A percentile compares a stretch with the other conserved stretches of the same genome.
Conservation (phyloP, 2,888 invertebrate genomes). For the Balanococcus diminutus region DNA sequence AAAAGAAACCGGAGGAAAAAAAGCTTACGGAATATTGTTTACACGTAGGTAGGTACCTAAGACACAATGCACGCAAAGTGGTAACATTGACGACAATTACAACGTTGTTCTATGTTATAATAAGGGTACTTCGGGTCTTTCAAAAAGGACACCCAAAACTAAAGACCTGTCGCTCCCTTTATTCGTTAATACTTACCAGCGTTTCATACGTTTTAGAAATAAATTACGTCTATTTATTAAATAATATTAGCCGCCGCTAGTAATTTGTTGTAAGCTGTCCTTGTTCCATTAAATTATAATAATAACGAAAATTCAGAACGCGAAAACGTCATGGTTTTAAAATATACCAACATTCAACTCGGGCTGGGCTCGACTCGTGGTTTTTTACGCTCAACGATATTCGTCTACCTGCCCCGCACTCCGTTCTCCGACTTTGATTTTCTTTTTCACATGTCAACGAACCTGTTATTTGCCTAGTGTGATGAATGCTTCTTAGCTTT, state of each 20-base stretch:
- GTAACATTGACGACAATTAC: slow-evolving; percentile 38
- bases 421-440: background rate
- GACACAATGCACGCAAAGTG: slow-evolving; percentile 17
- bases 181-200: slow-evolving; percentile 21
- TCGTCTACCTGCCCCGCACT: background rate
- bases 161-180: slow-evolving; percentile 33
- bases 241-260: slow-evolving; percentile 32
- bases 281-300: slow-evolving; percentile 35
- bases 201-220: slow-evolving; percentile 18
- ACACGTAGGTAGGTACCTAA: slow-evolving; percentile 21
- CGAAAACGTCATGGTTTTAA: slow-evolving; percentile 12
- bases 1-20: slow-evolving; percentile 18
- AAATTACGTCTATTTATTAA: slow-evolving; percentile 40
- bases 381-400: background rate
- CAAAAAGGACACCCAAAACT: slow-evolving; percentile 29
- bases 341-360: background rate
- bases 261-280: slow-evolving; percentile 35
- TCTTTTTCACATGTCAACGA: background rate
- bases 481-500: background rate
- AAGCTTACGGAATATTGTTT: slow-evolving; percentile 16
- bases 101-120: slow-evolving; percentile 8
- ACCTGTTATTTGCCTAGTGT: background rate
- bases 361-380: background rate
- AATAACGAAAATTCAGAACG: slow-evolving; percentile 29
- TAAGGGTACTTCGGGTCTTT: slow-evolving; percentile 9